A percentile compares a stretch with the other conserved stretches of the same genome.
Conservation (phyloP, 2,113 vertebrate genomes). For the Hydropotes inermis region DNA sequence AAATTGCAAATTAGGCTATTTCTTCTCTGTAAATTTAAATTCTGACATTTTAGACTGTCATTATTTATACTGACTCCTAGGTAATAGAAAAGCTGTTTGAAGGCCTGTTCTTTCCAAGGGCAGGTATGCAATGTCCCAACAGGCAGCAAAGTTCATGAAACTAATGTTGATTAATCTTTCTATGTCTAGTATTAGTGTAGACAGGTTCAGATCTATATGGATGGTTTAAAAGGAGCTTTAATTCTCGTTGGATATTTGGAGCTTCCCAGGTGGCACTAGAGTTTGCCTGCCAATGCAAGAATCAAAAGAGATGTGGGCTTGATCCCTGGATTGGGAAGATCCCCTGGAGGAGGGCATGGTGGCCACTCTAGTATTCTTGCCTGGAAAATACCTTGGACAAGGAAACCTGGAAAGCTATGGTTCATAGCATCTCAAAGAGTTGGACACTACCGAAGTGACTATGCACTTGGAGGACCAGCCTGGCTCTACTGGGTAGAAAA, state of each 20-base stretch:
- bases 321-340: background rate
- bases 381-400: background rate
- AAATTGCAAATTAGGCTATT: conserved; percentile 23
- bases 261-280: background rate
- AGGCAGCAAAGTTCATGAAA: background rate
- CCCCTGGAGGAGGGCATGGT: background rate
- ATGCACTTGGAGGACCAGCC: background rate
- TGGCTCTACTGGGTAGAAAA: background rate
- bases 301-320: background rate
- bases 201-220: background rate
- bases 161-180: background rate
- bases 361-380: background rate
- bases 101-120: background rate
- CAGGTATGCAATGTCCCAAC: background rate
- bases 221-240: background rate
- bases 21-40: conserved; percentile 43
- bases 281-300: background rate
- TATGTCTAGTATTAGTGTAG: background rate
- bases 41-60: background rate
- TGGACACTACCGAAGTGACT: background rate
- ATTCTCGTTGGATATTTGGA: background rate
- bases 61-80: conserved; percentile 10
- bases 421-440: background rate
- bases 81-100: background rate
- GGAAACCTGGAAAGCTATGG: background rate